These are phyloP conservation scores for Bucorvus abyssinicus DNA, from an alignment of 2,797 vertebrate genomes.

Conservation along the genomic window DNA sequence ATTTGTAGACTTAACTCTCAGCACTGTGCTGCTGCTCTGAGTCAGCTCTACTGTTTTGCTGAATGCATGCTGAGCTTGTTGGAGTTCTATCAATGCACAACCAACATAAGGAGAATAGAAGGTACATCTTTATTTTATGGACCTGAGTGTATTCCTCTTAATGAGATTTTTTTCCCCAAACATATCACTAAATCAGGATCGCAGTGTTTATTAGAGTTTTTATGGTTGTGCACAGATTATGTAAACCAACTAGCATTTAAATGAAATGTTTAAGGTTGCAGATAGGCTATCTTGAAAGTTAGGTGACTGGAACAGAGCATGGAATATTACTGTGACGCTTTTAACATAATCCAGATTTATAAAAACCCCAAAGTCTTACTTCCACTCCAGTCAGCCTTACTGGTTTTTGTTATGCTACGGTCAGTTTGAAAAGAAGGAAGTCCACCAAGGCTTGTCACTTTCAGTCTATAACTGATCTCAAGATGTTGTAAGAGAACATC, in stretches of 20 bases:
- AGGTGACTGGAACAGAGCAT: background rate
- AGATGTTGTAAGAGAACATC: background rate
- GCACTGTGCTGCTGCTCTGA: background rate
- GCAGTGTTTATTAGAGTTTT: slow-evolving; percentile 6
- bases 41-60: background rate
- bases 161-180: background rate
- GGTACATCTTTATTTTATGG: background rate
- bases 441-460: background rate
- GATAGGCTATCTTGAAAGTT: background rate
- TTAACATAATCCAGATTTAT: background rate
- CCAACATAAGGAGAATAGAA: background rate
- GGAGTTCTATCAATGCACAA: background rate
- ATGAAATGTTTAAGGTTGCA: background rate
- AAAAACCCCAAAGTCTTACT: background rate
- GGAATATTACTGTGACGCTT: background rate
- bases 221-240: background rate
- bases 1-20: slow-evolving; percentile 8
- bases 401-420: background rate
- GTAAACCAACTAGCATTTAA: background rate
- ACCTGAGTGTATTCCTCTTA: background rate
- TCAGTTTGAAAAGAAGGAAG: background rate
- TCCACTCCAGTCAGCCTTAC: background rate
- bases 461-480: background rate
- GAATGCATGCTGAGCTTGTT: background rate
- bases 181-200: background rate